Percentiles rank a stretch among this genome's conserved stretches.
phyloP scores from a whole-genome alignment of 2,113 vertebrate species.

The Athene cunicularia region DNA sequence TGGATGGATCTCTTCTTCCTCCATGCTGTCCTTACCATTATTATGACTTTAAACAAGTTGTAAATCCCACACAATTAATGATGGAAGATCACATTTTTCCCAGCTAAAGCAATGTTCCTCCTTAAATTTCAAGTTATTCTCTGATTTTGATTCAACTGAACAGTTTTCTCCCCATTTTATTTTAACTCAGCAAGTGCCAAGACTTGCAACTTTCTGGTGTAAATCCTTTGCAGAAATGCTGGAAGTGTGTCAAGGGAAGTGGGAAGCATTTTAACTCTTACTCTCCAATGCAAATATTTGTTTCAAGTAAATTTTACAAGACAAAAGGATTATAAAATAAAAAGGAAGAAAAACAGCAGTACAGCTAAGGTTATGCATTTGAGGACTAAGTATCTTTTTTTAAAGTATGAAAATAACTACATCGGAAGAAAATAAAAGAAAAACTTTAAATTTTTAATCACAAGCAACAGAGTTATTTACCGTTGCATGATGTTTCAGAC shows the following conservation, averaged over 20 bases:
- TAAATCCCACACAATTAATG: not conserved
- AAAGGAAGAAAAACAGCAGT: not conserved
- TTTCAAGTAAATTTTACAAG: not conserved
- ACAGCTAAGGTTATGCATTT: not conserved
- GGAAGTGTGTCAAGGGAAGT: not conserved
- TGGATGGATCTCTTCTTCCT: not conserved
- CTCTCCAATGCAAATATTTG: not conserved
- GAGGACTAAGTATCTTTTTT: not conserved
- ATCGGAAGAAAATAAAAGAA: not conserved
- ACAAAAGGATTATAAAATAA: not conserved
- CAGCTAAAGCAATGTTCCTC: not conserved
- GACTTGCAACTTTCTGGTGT: not conserved
- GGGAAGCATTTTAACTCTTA: not conserved
- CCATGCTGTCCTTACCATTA: rapidly evolving
- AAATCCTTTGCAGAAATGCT: slow-evolving; percentile 3
- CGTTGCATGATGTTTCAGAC: not conserved
- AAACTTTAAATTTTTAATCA: not conserved
- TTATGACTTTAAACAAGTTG: not conserved
- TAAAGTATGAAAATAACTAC: not conserved
- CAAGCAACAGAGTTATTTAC: slow-evolving; percentile 1
- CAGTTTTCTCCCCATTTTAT: not conserved
- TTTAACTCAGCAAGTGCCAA: slow-evolving; percentile 20
- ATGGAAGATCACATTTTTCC: not conserved
- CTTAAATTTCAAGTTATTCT: not conserved
- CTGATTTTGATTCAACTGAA: slow-evolving; percentile 17